Conservation (phyloP, 2,113 vertebrate genomes). For the Brachyhypopomus occidentalis region DNA sequence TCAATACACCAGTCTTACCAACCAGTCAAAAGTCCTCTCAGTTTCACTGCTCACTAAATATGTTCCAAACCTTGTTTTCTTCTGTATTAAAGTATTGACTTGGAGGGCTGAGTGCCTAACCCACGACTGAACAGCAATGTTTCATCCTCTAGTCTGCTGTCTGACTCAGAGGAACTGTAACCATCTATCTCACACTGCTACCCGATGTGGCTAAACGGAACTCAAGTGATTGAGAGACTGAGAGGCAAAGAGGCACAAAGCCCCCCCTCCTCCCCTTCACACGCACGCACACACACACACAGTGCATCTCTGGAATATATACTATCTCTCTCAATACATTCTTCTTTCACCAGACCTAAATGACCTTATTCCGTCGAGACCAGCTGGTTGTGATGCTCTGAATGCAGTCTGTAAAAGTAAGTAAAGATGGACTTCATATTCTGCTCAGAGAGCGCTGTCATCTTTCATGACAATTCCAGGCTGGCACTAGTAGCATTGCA, state of each 20-base stretch:
- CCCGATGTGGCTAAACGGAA: too few species aligned
- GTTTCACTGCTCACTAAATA: neutral
- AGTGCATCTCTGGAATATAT: neutral
- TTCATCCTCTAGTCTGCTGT: neutral
- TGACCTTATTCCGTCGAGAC: slow-evolving; percentile 45
- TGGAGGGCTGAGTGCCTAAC: slow-evolving; percentile 6
- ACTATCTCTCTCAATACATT: slow-evolving; percentile 25
- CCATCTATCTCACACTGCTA: neutral
- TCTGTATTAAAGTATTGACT: slow-evolving; percentile 24
- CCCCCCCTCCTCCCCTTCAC: too few species aligned
- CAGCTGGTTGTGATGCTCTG: slow-evolving; percentile 16
- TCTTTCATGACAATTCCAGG: slow-evolving; percentile 47
- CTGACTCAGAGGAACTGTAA: neutral
- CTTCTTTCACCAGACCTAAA: slow-evolving; percentile 43
- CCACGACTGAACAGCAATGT: slow-evolving; percentile 6
- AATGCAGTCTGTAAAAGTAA: slow-evolving; percentile 38
- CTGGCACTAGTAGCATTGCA: slow-evolving; percentile 52
- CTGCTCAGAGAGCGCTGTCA: slow-evolving; percentile 43
- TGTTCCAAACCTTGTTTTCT: neutral
- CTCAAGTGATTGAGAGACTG: neutral
- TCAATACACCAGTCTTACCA: neutral
- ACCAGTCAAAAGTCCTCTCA: slow-evolving; percentile 16
- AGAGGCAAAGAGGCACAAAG: neutral
- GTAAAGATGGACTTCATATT: slow-evolving; percentile 46
- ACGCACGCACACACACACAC: neutral